Conservation (phyloP, 2,888 invertebrate genomes). For the Diarsia brunnea region DNA sequence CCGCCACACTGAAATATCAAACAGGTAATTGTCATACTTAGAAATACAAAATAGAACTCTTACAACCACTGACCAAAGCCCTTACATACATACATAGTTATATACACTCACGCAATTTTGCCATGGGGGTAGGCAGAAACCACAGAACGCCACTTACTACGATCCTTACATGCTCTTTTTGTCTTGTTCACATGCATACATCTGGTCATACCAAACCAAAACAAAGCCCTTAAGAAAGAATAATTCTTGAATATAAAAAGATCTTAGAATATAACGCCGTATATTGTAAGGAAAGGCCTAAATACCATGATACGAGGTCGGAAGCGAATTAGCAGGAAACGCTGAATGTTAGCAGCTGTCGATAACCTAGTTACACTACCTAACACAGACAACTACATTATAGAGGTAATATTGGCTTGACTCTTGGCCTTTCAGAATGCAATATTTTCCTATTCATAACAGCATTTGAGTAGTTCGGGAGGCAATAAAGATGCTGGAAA, state of each 20-base stretch:
- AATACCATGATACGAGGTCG: constrained; percentile 42
- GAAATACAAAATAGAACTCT: too few relatives aligned
- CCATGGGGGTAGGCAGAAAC: too few relatives aligned
- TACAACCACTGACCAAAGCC: neutral
- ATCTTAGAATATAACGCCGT: neutral
- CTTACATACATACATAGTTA: too few relatives aligned
- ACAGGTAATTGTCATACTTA: neutral
- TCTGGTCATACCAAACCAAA: neutral
- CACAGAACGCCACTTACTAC: too few relatives aligned
- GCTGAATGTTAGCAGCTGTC: constrained; percentile 2
- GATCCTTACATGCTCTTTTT: too few relatives aligned
- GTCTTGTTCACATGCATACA: too few relatives aligned
- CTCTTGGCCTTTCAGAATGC: constrained; percentile 29
- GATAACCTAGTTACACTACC: constrained; percentile 55
- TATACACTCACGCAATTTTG: too few relatives aligned
- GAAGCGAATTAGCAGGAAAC: constrained; percentile 49
- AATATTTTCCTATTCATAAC: neutral
- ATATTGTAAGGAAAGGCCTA: neutral
- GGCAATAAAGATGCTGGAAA: neutral
- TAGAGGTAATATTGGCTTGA: neutral
- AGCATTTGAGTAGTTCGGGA: neutral
- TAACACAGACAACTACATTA: constrained; percentile 1
- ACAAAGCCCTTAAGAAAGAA: neutral
- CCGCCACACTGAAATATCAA: neutral
- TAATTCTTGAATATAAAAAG: neutral